Evolutionary conservation across 2,797 vertebrate species (phyloP).

Genomic region (Myripristis jacobus): DNA sequence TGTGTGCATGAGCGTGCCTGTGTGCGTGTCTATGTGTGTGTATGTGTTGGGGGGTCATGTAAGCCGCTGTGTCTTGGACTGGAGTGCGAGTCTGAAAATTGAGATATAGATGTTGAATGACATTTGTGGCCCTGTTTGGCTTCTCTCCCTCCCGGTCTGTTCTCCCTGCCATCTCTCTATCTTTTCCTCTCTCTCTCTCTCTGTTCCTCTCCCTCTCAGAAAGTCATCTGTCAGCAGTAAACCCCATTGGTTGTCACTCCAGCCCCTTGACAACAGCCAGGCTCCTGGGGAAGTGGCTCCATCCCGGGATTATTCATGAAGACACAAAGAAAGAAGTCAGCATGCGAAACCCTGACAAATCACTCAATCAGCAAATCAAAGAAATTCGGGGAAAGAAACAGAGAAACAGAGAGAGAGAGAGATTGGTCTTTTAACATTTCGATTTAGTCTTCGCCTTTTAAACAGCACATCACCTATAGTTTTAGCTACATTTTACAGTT

Average conservation of each 20-base stretch:
- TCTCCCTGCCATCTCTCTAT: not conserved
- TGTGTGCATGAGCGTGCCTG: slow-evolving; percentile 9
- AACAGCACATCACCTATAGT: no score
- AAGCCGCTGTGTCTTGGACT: no score
- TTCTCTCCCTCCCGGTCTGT: not conserved
- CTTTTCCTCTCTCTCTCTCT: not conserved
- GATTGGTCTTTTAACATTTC: not conserved
- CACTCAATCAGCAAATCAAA: slow-evolving; percentile 62
- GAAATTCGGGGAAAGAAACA: slow-evolving; percentile 3
- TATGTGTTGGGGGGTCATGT: no score
- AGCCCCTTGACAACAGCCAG: slow-evolving; percentile 56
- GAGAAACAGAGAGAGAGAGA: not conserved
- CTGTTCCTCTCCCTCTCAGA: slow-evolving; percentile 36
- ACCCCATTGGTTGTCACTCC: slow-evolving; percentile 68
- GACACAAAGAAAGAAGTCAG: slow-evolving; percentile 38
- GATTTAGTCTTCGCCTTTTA: no score
- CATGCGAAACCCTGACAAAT: slow-evolving; percentile 64
- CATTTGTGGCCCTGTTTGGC: slow-evolving; percentile 17
- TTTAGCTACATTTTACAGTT: no score
- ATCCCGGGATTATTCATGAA: slow-evolving; percentile 75
- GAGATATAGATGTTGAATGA: slow-evolving; percentile 48
- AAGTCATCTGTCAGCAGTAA: slow-evolving; percentile 76
- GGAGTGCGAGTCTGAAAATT: slow-evolving; percentile 37
- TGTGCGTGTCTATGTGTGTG: no score
- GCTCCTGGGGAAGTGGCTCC: slow-evolving; percentile 51